Evolutionary conservation across 1,140 invertebrate species (phyloP), one percentile per base, ranked within the genome.

Genomic region (Mactra quadrangularis): DNA sequence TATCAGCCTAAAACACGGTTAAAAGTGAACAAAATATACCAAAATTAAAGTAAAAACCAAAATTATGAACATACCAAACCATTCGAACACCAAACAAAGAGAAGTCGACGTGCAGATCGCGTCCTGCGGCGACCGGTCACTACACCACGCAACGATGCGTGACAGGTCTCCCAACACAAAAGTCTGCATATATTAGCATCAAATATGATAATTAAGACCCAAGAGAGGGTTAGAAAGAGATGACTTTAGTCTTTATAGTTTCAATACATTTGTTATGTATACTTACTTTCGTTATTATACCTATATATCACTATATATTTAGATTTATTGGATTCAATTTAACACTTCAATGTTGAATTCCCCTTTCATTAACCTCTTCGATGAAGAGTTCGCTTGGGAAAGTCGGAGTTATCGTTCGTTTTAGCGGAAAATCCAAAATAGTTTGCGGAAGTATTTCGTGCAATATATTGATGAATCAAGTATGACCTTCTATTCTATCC

Each of bases 101-200:
- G 62, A 66, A n/a, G 25, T 33, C 45, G 62, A 22, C 22, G 62
- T 38, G 41, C 62, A 66, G 62, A 41, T 66, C 35, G 62, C 62
- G 62, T 66, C 62, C 62, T 66, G 62, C 62, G 45, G 62, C 62
- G 62, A 66, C 62, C 62, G 62, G 62, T 66, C 62, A 66, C 33
- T 66, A 66, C 62, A 66, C 62, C 38, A 27, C 38, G 62, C 62
- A 66, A 66, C 29, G 62, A 66, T 66, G 62, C 62, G 62, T 66
- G 62, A 66, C 62, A 66, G 62, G 62, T 66, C 35, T 66, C 35
- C 33, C 31, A 35, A 66, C 62, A 66, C 62, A 66, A 66, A 66
- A 66, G 62, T 66, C 62, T 66, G 62, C 62, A 66, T 66, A 66
- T 66, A 66, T 66, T 66, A 66, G 38, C 62, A 66, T 66, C 62